These are phyloP conservation scores for Melanostigma gelatinosum DNA, from an alignment of 2,113 vertebrate genomes.

Conservation along the genomic window DNA sequence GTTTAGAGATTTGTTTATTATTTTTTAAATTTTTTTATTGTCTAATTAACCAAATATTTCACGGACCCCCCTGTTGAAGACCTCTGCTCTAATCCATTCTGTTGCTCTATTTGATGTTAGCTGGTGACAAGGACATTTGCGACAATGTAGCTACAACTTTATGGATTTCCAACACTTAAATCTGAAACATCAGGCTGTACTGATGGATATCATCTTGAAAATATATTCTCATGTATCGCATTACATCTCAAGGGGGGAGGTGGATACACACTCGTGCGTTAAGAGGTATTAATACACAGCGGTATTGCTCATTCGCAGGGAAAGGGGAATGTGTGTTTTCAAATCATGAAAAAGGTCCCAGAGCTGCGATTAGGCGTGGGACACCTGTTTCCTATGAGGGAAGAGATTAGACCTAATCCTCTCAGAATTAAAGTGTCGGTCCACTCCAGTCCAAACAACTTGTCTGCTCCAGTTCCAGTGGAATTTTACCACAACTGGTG, in stretches of 20 bases:
- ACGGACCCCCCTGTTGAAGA: too few species aligned
- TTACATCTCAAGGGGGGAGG: background rate
- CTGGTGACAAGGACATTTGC: constrained; percentile 17
- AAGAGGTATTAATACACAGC: background rate
- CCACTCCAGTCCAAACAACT: constrained; percentile 44
- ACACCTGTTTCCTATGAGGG: constrained; percentile 60
- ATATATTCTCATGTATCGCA: constrained; percentile 22
- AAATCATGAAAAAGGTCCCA: background rate
- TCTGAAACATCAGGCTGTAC: constrained; percentile 17
- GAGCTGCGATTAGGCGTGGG: constrained; percentile 9
- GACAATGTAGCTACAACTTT: constrained; percentile 2
- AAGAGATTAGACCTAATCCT: constrained; percentile 51
- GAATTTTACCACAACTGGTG: constrained; percentile 43
- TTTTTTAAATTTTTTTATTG: too few species aligned
- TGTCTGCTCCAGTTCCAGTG: constrained; percentile 34
- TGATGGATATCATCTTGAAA: constrained; percentile 35
- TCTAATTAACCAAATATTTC: too few species aligned
- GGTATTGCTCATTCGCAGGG: background rate
- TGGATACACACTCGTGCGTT: constrained; percentile 3
- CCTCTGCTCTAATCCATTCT: background rate
- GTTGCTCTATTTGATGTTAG: background rate
- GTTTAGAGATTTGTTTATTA: too few species aligned
- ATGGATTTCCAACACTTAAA: constrained; percentile 31
- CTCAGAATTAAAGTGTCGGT: constrained; percentile 25
- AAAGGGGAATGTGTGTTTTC: constrained; percentile 27